These are phyloP conservation scores for Phataginus tetradactyla DNA, from an alignment of 2,797 vertebrate species.

Conservation along the genomic window DNA sequence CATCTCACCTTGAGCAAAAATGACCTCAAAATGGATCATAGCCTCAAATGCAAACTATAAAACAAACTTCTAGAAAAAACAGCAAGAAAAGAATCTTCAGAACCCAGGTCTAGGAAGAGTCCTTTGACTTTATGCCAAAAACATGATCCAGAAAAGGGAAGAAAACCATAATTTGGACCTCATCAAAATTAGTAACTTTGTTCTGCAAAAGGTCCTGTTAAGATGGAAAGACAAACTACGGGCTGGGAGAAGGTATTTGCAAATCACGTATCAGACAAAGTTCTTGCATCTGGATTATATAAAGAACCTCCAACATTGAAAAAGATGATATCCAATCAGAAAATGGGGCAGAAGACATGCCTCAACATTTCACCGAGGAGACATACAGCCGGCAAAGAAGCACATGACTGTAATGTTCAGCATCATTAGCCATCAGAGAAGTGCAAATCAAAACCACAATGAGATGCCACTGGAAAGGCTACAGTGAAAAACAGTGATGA, in stretches of 20 bases:
- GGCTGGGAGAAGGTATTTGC: not conserved
- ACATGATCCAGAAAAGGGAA: not conserved
- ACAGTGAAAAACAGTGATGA: not conserved
- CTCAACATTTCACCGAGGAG: not conserved
- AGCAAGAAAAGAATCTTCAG: not conserved
- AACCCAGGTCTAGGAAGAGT: not conserved
- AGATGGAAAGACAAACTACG: not conserved
- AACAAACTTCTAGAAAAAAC: not conserved
- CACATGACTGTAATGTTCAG: not conserved
- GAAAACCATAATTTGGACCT: not conserved
- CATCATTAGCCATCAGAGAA: not conserved
- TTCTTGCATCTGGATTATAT: not conserved
- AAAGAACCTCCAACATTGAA: not conserved
- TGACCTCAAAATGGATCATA: not conserved
- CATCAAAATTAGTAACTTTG: not conserved
- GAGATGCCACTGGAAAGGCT: not conserved
- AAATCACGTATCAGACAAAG: not conserved
- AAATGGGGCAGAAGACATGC: not conserved
- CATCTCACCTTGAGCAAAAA: not conserved
- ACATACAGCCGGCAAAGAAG: not conserved
- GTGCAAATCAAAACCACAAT: not conserved
- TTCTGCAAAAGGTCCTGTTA: not conserved
- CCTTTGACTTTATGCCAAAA: not conserved
- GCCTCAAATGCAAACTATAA: not conserved
- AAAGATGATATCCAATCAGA: not conserved